Evolutionary conservation across 2,113 vertebrate species (phyloP).

Genomic region (Megaceryle torquata): DNA sequence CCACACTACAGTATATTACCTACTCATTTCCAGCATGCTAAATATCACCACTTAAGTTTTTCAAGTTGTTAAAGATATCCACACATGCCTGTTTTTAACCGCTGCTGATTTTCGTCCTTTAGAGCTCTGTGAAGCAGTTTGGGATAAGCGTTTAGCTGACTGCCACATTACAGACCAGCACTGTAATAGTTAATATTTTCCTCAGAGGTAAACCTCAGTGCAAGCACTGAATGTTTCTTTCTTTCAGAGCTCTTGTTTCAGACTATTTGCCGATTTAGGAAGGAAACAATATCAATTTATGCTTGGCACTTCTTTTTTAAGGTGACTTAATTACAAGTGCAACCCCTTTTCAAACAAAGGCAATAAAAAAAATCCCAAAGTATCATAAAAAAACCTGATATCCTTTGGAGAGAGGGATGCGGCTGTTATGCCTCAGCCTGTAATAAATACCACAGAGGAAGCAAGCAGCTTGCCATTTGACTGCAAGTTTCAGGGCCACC

Average conservation of each 20-base stretch:
- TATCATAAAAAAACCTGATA: neutral
- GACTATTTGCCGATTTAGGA: neutral
- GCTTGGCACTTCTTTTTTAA: conserved; percentile 8
- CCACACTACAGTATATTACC: neutral
- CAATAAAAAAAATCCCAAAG: neutral
- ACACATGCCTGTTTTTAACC: neutral
- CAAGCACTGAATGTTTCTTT: neutral
- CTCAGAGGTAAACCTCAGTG: neutral
- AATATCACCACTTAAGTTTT: neutral
- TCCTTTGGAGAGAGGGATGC: neutral
- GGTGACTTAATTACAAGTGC: neutral
- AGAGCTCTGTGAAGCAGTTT: neutral
- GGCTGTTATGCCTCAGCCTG: neutral
- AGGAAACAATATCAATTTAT: conserved; percentile 35
- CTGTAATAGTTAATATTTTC: neutral
- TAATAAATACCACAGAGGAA: neutral
- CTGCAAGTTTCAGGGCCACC: neutral
- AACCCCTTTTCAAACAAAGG: neutral
- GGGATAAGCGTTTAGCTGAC: neutral
- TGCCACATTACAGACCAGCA: neutral
- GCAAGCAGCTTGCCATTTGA: neutral
- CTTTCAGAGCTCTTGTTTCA: conserved; percentile 28
- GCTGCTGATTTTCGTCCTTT: neutral
- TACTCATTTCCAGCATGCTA: neutral
- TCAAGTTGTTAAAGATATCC: neutral